These are phyloP conservation scores for Chloropsis hardwickii DNA, from an alignment of 2,113 vertebrate species.

Conservation along the genomic window DNA sequence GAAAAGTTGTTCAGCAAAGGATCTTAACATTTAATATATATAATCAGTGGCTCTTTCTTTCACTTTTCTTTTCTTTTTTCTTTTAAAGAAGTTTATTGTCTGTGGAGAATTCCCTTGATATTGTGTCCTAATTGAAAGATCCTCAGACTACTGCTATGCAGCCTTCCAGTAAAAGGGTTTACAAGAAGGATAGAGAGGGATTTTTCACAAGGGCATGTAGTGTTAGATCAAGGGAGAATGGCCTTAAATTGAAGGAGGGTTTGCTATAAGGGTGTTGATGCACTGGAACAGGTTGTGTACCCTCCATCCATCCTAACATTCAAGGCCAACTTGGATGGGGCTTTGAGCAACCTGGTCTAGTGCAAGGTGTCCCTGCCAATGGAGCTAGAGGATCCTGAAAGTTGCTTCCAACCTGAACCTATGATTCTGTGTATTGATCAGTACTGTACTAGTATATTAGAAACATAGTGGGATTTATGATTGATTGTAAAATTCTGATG, in stretches of 20 bases:
- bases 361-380: background rate
- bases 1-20: background rate
- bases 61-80: background rate
- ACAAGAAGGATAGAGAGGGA: background rate
- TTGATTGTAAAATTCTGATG: background rate
- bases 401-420: background rate
- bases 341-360: background rate
- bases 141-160: background rate
- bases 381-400: background rate
- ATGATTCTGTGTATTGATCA: background rate
- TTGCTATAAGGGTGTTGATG: background rate
- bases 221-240: background rate
- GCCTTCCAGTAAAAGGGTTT: background rate
- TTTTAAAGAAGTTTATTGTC: background rate
- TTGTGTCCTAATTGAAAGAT: background rate
- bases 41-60: background rate
- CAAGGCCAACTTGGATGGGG: background rate
- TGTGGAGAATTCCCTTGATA: background rate
- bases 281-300: background rate
- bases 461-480: background rate
- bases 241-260: background rate
- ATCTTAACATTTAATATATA: background rate
- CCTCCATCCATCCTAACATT: background rate
- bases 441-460: background rate
- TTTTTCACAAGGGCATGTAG: background rate